These are phyloP conservation scores for Anthoscopus minutus DNA, from an alignment of 2,113 vertebrate genomes.

Conservation along the genomic window DNA sequence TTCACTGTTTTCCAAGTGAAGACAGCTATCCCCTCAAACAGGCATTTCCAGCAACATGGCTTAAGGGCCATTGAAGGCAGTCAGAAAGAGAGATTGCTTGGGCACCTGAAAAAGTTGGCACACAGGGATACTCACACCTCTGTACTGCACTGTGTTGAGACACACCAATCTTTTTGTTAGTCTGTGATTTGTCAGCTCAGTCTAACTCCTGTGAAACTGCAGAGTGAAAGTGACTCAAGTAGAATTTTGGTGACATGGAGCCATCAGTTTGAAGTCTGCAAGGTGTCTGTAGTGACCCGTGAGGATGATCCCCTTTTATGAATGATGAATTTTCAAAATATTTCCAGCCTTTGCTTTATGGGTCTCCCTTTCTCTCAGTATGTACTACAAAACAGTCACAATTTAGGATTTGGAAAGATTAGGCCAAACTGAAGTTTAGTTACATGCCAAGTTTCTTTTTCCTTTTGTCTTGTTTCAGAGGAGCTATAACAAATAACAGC, in stretches of 20 bases:
- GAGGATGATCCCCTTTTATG: neutral
- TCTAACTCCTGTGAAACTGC: constrained; percentile 58
- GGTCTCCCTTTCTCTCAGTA: neutral
- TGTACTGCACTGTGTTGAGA: constrained; percentile 45
- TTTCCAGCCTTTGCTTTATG: neutral
- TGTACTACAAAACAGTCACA: neutral
- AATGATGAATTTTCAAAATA: neutral
- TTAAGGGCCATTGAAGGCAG: neutral
- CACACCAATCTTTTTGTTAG: constrained; percentile 70
- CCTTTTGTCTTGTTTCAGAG: neutral
- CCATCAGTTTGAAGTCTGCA: constrained; percentile 57
- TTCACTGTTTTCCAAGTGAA: constrained; percentile 35
- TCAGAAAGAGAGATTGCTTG: neutral
- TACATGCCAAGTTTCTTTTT: neutral
- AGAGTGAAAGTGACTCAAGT: constrained; percentile 23
- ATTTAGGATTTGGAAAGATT: constrained; percentile 30
- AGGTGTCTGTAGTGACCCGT: neutral
- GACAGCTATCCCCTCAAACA: neutral
- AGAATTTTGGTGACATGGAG: constrained; percentile 42
- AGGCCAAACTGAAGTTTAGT: constrained; percentile 44
- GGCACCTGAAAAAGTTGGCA: neutral
- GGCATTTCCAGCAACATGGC: neutral
- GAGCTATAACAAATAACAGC: neutral
- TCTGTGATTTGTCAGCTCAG: constrained; percentile 33
- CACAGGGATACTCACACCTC: constrained; percentile 63